phyloP scores from a whole-genome alignment of 2,888 invertebrate species.

The Zygogramma bicolorata region DNA sequence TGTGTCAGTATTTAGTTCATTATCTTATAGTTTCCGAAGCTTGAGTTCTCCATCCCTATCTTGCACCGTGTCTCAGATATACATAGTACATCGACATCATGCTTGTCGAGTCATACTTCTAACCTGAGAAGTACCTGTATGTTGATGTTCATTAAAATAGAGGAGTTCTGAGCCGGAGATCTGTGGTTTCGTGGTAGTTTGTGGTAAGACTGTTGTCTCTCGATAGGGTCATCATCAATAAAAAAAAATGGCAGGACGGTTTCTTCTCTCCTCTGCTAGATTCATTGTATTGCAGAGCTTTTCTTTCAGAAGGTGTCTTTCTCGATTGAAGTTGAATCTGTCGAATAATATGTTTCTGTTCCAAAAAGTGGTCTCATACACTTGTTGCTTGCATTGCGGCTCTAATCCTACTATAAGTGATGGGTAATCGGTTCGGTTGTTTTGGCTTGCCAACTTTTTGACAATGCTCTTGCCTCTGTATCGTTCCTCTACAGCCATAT shows the following conservation, averaged over 20 bases:
- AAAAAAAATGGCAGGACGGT: slow-evolving; percentile 6
- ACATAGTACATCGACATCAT: background rate
- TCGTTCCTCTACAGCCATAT: background rate
- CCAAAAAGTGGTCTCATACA: slow-evolving; percentile 3
- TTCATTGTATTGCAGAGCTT: background rate
- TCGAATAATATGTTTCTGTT: background rate
- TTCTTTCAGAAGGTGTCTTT: background rate
- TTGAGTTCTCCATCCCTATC: background rate
- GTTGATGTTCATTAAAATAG: background rate
- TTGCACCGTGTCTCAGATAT: slow-evolving; percentile 1
- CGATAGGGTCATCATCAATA: background rate
- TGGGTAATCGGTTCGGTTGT: background rate
- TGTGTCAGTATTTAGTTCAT: slow-evolving; percentile 1
- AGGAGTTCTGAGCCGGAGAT: background rate
- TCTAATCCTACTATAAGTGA: background rate
- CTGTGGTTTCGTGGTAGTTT: slow-evolving; percentile 1
- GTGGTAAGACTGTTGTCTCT: background rate
- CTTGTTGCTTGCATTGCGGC: background rate
- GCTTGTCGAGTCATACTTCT: background rate
- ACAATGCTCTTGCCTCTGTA: background rate
- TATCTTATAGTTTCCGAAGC: background rate
- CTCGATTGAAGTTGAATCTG: slow-evolving; percentile 11
- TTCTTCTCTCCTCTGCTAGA: background rate
- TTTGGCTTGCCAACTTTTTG: background rate
- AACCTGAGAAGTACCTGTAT: slow-evolving; percentile 7